Conservation (phyloP, 2,888 invertebrate genomes). For the Nomada goodeniana region DNA sequence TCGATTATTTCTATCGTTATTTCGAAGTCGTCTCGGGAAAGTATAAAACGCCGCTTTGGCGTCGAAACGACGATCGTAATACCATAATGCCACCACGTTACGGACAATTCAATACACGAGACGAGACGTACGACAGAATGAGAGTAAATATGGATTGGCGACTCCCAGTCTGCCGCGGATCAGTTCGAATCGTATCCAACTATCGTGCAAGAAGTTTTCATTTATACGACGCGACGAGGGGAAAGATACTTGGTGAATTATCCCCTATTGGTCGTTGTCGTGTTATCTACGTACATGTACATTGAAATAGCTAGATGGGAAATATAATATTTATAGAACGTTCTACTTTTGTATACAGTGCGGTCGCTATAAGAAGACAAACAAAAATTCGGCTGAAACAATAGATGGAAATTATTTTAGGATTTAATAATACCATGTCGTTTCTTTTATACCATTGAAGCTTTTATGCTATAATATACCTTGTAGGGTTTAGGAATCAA, state of each 20-base stretch:
- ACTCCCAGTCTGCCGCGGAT: conserved; percentile 39
- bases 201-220: conserved; percentile 27
- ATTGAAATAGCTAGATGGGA: background rate
- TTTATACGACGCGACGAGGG: conserved; percentile 6
- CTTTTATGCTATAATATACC: too few relatives aligned
- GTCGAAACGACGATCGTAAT: conserved; percentile 35
- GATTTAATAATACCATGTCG: too few relatives aligned
- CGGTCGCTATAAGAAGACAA: too few relatives aligned
- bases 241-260: background rate
- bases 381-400: too few relatives aligned
- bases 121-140: conserved; percentile 13
- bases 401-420: too few relatives aligned
- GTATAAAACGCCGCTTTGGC: conserved; percentile 6
- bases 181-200: conserved; percentile 19
- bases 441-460: too few relatives aligned
- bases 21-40: background rate
- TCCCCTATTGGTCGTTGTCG: conserved; percentile 1
- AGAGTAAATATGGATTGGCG: conserved; percentile 18
- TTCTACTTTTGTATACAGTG: too few relatives aligned
- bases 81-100: conserved; percentile 36
- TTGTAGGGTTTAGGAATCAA: too few relatives aligned
- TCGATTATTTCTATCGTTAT: background rate
- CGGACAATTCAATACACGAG: conserved; percentile 33
- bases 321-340: background rate
- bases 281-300: background rate